Evolutionary conservation across 2,113 vertebrate species (phyloP), one percentile per base, ranked within the genome.

Genomic region (Haemorhous mexicanus): DNA sequence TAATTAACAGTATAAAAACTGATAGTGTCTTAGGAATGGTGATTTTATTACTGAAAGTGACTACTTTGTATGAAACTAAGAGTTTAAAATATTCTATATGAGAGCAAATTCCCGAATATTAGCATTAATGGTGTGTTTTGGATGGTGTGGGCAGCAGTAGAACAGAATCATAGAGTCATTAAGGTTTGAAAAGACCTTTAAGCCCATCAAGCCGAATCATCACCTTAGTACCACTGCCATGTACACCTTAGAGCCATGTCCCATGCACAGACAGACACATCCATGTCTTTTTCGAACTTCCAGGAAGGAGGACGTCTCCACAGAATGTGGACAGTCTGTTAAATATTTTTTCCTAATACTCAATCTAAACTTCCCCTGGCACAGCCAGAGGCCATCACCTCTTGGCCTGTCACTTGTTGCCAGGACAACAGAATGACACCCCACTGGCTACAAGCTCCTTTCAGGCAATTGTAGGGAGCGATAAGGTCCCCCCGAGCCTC

Each of bases 401-500:
- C 32, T 73, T 88, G 37, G 33, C 23, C 50, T 50, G 21, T 33
- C 18, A 50, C 35, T 43, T 43, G 9, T 23, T 58, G 43, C 35
- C 35, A 43, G 7, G 5, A 56, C 35, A 73, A 33, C 12, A 64
- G 11, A 73, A 41, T 19, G 22, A 28, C 15, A 66, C 7, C 10
- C 15, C 32, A 26, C 12, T 35, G 4, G 3, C 18, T 33, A 37
- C 7, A 7, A 3, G 3, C 22, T 81, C 43, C 43, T 58, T 47
- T 64, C 43, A 44, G 5, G 14, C 7, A 37, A 5, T 1, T 66
- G 12, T 23, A 44, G 6, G 19, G 24, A 43, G 18, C 0, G 0
- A 3, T 18, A 16, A 50, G 6, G 22, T 27, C 8, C 1, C 2
- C 6, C 5, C 17, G 2, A 50, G 22, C 8, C 1, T 74, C 44